These are phyloP conservation scores for Amiota mariae DNA, from an alignment of 2,888 invertebrate species.

Conservation along the genomic window DNA sequence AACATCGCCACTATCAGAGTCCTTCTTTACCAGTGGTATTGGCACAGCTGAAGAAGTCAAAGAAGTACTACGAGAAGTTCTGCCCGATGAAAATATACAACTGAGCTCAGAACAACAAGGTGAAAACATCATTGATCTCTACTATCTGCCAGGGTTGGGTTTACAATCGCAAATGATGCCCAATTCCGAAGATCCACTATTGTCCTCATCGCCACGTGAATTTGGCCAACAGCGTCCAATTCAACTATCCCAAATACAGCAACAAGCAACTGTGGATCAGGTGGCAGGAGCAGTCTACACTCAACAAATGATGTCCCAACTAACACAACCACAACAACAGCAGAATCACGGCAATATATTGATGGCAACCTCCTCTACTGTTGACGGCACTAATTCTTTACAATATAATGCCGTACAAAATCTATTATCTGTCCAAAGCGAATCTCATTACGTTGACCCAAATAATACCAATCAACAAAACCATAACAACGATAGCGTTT, in stretches of 20 bases:
- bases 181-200: slow-evolving; percentile 88
- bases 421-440: slow-evolving; percentile 54
- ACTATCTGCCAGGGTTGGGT: slow-evolving; percentile 74
- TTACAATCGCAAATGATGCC: slow-evolving; percentile 89
- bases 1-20: slow-evolving; percentile 87
- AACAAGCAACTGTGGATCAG: slow-evolving; percentile 31
- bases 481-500: slow-evolving; percentile 35
- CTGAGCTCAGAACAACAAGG: slow-evolving; percentile 69
- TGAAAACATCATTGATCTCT: slow-evolving; percentile 74
- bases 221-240: slow-evolving; percentile 75
- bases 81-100: slow-evolving; percentile 83
- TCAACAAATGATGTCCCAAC: slow-evolving; percentile 34
- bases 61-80: slow-evolving; percentile 87
- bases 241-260: slow-evolving; percentile 42
- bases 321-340: slow-evolving; percentile 33
- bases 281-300: slow-evolving; percentile 31
- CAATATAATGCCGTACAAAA: slow-evolving; percentile 48
- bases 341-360: slow-evolving; percentile 50
- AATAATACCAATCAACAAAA: slow-evolving; percentile 53
- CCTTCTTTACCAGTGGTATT: slow-evolving; percentile 86
- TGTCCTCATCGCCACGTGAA: slow-evolving; percentile 89
- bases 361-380: slow-evolving; percentile 36
- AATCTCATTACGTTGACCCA: slow-evolving; percentile 50
- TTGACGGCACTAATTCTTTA: background rate
- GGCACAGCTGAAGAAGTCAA: slow-evolving; percentile 91